Conservation (phyloP, 1,140 invertebrate genomes). For the Chlorops oryzae region DNA sequence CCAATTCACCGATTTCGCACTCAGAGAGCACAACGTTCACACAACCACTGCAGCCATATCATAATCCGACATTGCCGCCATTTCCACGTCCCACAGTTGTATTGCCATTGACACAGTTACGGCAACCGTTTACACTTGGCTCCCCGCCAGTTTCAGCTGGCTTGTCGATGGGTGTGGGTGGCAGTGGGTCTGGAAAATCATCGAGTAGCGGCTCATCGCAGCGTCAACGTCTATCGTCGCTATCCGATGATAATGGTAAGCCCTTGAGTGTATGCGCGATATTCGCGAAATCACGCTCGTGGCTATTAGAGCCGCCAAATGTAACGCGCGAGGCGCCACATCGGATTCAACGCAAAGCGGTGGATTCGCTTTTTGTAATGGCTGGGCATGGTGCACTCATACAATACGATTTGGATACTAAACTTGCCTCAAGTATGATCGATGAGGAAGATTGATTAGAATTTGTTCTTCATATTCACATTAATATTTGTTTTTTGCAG, state of each 20-base stretch:
- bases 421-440: constrained; percentile 57
- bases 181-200: background rate
- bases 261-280: constrained; percentile 68
- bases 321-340: constrained; percentile 48
- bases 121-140: constrained; percentile 62
- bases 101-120: constrained; percentile 76
- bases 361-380: constrained; percentile 86
- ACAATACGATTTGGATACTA: constrained; percentile 86
- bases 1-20: constrained; percentile 67
- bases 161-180: constrained; percentile 10
- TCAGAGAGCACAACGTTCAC: constrained; percentile 49
- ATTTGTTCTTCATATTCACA: constrained; percentile 6
- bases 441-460: background rate
- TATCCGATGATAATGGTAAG: constrained; percentile 60
- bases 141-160: constrained; percentile 34
- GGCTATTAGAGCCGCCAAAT: constrained; percentile 59
- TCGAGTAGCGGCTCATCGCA: constrained; percentile 24
- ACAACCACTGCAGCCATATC: constrained; percentile 60
- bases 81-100: constrained; percentile 78
- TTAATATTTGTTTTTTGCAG: constrained; percentile 44
- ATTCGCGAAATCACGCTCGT: constrained; percentile 70
- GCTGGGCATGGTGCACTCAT: constrained; percentile 80
- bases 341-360: constrained; percentile 51
- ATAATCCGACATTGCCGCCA: constrained; percentile 82
- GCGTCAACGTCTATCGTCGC: constrained; percentile 60